Evolutionary conservation across 2,888 invertebrate genomes (phyloP), one percentile per base, ranked within the genome.

Genomic region (Perdita meconis): DNA sequence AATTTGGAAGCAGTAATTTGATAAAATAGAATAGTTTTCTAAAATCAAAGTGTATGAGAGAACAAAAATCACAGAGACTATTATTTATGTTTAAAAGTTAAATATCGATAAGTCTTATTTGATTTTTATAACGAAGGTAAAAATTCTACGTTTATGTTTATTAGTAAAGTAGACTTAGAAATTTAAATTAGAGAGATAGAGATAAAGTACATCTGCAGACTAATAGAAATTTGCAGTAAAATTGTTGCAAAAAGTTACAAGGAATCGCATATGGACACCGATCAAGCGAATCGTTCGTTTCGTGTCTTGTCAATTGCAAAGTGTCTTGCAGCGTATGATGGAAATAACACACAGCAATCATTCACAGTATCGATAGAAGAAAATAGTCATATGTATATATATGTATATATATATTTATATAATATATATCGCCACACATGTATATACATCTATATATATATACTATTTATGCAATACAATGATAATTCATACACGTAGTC

Each of bases 351-450:
- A 65, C 84, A 85, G 53, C 83, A 81, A 84, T 88, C 90, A 90
- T 84, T 88, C 89, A 87, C 86, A 90, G 89, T 90, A 89, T 89
- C 83, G 82, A 90, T 91, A 89, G 90, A 90, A 90, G 90, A 91
- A 91, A 91, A 91, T 90, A 91, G 89, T 89, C 85, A 87, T 88
- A 85, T 83, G 80, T 86, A 70, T 82, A 77, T 78, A 51, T 75
- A 60, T 78, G n/a, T n/a, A n/a, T 30, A 57, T 76, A 72, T 80
- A 77, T 79, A 67, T 68, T 57, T 80, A 65, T 78, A 72, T 75
- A 79, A 59, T 80, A 65, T 76, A 73, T 74, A 82, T 79, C 68
- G 71, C 66, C 72, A 65, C 51, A 78, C 60, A 64, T 65, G 55
- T 63, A 78, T 73, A 63, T n/a, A n/a, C n/a, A n/a, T n/a, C n/a